Base-by-base conservation (phyloP, 2,888 invertebrate species). In the Eupithecia inturbata region DNA sequence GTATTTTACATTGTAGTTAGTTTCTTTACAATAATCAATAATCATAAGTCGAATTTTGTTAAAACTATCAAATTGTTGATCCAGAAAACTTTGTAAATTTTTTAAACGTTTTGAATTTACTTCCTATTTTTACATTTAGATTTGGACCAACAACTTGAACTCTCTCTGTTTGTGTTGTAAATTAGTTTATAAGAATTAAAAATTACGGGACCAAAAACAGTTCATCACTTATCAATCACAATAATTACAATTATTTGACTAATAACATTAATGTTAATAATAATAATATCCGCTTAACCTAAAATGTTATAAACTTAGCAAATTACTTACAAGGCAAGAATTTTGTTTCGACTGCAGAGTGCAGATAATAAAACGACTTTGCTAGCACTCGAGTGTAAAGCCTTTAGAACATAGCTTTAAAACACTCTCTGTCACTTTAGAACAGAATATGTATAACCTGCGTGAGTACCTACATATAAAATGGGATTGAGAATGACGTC, bases 171-270 rank as follows among this genome's bases (percentile, higher is more conserved):
- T 57, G 57, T 57, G 57, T 57, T 57, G 57, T 57, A 57, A 57
- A 26, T 57, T 57, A 26, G 12, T 57, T 22, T 57, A 53, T 57
- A 57, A 26, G 57, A 57, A 49, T 49, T n/a, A n/a, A 53, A 53
- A 57, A 57, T 26, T 57, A 57, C 26, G 57, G 57, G 57, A 57
- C 57, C 57, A 57, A 57, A 22, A 57, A 19, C 53, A 10, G 26
- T 26, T 57, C 53, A 57, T 57, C 53, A 53, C 53, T 22, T 53
- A 10, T 22, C 3, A 57, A 57, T 57, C 57, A 57, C 57, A 57
- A 57, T 26, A 57, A 57, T 57, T 57, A 57, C 22, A 57, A 45
- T 45, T 16, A 45, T 26, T 57, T 26, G 19, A n/a, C 49, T n/a
- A 22, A 53, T 53, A 10, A 12, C 3, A 22, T 12, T 19, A 53